Base-by-base conservation (phyloP, 2,888 invertebrate genomes). In the Pemphredon lugubris region DNA sequence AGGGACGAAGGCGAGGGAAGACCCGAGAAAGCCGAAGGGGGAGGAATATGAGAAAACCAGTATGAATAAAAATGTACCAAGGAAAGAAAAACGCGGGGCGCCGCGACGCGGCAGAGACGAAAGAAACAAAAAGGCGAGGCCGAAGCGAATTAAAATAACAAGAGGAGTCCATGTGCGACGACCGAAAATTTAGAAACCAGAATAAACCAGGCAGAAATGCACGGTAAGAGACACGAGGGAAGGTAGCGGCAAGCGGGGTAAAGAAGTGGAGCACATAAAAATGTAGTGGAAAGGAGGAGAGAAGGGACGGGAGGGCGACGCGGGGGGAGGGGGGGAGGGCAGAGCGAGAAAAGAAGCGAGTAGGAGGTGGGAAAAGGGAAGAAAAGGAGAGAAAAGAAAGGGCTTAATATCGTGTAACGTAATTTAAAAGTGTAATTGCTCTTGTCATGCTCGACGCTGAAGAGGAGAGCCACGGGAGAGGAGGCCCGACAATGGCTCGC, bases 341-440 rank as follows among this genome's bases (percentile, higher is more conserved):
- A 54, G 72, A 60, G 58, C 60, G 45, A 39, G 67, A 77, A 57
- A 58, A 40, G 50, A 66, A 55, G 50, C 47, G 50, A 50, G 39
- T 39, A 32, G 50, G 20, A 54, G 47, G 63, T 34, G 51, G 67
- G 30, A 45, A 50, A 59, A 70, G 42, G 65, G 44, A 61, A 53
- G 32, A 51, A 53, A 69, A 61, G 69, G 42, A 59, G 66, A 70
- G 51, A 73, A 73, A 83, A 82, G 84, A 80, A 83, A 84, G 86
- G 83, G 86, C 86, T 87, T 87, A 87, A 87, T 87, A 87, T 87
- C 86, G 86, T 87, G 86, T 88, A 88, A 87, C 87, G 87, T 87
- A 87, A 87, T 88, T 88, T 88, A 87, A 87, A 88, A 88, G 87
- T 87, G 87, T 88, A 88, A 88, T 88, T 88, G 88, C 87, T 88